Conservation (phyloP, 2,113 vertebrate genomes). For the Oriolus oriolus region DNA sequence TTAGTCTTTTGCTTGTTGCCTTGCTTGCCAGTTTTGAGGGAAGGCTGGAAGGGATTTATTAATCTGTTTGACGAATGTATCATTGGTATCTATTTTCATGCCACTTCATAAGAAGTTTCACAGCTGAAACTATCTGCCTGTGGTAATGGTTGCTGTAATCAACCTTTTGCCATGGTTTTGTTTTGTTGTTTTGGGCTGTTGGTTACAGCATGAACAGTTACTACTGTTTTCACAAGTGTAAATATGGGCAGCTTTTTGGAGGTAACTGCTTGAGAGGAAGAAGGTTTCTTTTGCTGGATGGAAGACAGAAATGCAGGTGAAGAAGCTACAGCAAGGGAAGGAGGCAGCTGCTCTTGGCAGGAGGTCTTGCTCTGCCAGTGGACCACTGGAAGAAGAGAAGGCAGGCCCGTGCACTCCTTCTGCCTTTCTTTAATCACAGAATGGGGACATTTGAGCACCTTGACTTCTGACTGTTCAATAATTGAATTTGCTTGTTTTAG, state of each 20-base stretch:
- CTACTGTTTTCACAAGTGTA: background rate
- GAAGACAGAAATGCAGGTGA: background rate
- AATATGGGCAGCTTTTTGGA: background rate
- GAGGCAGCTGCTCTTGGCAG: background rate
- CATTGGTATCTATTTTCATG: background rate
- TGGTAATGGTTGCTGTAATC: background rate
- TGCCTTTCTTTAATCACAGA: background rate
- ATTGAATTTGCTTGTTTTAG: background rate
- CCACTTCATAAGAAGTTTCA: background rate
- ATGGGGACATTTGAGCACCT: background rate
- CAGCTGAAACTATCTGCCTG: background rate
- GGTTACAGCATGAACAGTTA: background rate
- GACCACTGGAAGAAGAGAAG: background rate
- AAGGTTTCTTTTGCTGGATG: background rate
- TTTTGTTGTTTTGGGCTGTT: background rate
- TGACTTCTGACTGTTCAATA: background rate
- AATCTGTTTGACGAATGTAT: background rate
- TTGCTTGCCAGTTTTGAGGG: background rate
- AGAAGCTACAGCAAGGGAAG: background rate
- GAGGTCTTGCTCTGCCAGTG: accelerated
- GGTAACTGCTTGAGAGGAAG: background rate
- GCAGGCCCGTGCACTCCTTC: background rate
- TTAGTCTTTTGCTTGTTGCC: background rate
- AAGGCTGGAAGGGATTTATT: background rate
- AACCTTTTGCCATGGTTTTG: background rate